These are phyloP conservation scores for Odiellus spinosus DNA, from an alignment of 2,888 invertebrate genomes.

Conservation along the genomic window DNA sequence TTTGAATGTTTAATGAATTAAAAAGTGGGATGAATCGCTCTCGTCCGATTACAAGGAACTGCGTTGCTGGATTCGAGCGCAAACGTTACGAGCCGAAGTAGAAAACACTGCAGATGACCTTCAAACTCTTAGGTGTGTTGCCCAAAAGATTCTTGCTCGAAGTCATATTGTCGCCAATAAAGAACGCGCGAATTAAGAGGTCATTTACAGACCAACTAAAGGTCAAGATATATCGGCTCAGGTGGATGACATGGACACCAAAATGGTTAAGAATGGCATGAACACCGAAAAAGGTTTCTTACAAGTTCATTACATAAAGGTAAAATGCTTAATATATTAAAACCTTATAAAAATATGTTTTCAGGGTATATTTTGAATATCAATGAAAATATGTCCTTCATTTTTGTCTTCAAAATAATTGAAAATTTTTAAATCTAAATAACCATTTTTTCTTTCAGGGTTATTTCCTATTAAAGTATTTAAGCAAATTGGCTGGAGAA, in stretches of 20 bases:
- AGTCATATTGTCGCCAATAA: no score
- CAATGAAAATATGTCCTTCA: neutral
- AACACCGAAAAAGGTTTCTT: constrained; percentile 31
- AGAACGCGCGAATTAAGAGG: neutral
- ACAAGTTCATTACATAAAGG: constrained; percentile 34
- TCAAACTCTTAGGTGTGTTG: constrained; percentile 25
- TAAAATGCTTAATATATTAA: constrained; percentile 11
- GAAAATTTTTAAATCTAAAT: constrained; percentile 1
- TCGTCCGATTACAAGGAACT: no score
- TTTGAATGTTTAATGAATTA: no score
- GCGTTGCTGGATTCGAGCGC: neutral
- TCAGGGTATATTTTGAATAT: no score
- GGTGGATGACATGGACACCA: constrained; percentile 9
- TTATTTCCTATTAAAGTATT: constrained; percentile 29
- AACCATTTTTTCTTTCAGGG: constrained; percentile 24
- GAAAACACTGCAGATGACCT: constrained; percentile 26
- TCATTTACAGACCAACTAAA: constrained; percentile 21
- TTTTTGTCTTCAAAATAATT: neutral
- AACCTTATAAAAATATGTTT: no score
- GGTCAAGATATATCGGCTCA: constrained; percentile 12
- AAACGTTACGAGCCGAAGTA: constrained; percentile 22
- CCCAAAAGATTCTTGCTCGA: no score
- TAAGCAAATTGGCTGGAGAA: constrained; percentile 26
- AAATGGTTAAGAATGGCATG: constrained; percentile 29
- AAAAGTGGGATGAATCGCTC: no score